phyloP scores from a whole-genome alignment of 2,113 vertebrate species.

The Pterocles orientalis region DNA sequence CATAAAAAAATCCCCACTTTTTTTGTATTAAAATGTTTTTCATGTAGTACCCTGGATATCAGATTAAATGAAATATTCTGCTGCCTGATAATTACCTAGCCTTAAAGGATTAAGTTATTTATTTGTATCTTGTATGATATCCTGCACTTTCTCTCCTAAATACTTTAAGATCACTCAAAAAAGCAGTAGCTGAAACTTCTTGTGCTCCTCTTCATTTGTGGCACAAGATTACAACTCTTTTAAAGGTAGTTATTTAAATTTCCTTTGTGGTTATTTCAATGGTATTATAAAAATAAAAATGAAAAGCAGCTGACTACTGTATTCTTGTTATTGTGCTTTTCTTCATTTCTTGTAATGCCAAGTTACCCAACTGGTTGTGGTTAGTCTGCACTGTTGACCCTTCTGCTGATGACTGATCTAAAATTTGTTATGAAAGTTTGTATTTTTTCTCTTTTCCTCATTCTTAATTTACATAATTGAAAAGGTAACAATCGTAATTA shows the following conservation, averaged over 20 bases:
- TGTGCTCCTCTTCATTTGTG: background rate
- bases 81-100: background rate
- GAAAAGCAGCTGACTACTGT: background rate
- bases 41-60: background rate
- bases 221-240: background rate
- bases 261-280: background rate
- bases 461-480: background rate
- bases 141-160: background rate
- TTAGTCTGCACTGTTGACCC: background rate
- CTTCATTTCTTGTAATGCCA: background rate
- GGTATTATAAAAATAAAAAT: conserved; percentile 4
- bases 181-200: background rate
- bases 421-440: background rate
- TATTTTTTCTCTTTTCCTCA: background rate
- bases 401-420: background rate
- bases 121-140: background rate
- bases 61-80: background rate
- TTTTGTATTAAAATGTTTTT: background rate
- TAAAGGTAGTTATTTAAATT: background rate
- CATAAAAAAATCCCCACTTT: background rate
- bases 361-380: background rate
- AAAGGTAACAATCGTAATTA: background rate
- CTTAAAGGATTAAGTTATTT: background rate
- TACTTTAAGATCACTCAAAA: background rate
- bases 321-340: background rate